These are phyloP conservation scores for Brotula barbata DNA, from an alignment of 2,797 vertebrate species.

Conservation along the genomic window DNA sequence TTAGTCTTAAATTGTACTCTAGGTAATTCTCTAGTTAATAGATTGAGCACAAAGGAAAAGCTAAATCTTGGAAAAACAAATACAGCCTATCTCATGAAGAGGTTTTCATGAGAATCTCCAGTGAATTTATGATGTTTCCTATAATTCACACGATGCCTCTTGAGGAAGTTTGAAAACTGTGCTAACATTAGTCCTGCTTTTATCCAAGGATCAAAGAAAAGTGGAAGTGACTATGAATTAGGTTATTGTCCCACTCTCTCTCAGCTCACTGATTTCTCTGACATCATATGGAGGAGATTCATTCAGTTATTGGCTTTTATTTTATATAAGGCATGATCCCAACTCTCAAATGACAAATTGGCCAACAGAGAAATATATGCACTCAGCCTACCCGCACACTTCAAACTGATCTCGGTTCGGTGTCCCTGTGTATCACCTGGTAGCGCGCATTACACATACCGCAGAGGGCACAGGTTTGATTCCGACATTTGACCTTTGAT, in stretches of 20 bases:
- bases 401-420: constrained; percentile 51
- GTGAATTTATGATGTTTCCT: too few species aligned
- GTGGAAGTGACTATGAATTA: constrained; percentile 7
- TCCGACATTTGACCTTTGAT: too few species aligned
- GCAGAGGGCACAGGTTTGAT: too few species aligned
- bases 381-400: constrained; percentile 33
- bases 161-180: constrained; percentile 2
- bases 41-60: not conserved
- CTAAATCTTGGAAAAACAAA: not conserved
- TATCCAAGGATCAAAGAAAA: constrained; percentile 9
- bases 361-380: constrained; percentile 30
- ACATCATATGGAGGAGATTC: constrained; percentile 44
- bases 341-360: constrained; percentile 29
- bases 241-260: constrained; percentile 4
- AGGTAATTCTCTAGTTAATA: not conserved
- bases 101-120: too few species aligned
- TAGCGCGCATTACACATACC: constrained; percentile 6
- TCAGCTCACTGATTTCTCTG: constrained; percentile 27
- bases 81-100: not conserved
- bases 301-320: constrained; percentile 42
- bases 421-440: constrained; percentile 57
- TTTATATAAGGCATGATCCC: constrained; percentile 33
- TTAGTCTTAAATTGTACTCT: not conserved
- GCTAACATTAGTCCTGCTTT: not conserved
- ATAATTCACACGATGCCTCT: not conserved